Evolutionary conservation across 2,888 invertebrate genomes (phyloP), one percentile per base, ranked within the genome.

Genomic region (Scrobipalpa atriplicella): DNA sequence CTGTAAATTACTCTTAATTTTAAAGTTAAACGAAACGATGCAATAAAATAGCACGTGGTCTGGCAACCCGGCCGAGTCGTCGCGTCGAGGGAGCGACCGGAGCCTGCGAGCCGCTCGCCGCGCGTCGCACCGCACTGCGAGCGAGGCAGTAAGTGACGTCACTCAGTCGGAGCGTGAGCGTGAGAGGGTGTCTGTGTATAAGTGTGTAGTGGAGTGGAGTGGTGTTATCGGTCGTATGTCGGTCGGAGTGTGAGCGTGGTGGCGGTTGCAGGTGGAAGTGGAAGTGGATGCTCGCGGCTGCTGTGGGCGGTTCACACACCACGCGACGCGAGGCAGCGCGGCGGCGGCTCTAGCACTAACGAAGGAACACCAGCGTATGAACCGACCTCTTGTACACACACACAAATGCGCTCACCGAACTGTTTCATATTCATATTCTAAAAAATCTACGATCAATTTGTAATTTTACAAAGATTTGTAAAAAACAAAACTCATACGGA

Each of bases 341-440:
- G 21, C 54, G 21, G 21, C 19, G 21, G 19, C 21, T 5, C 47
- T 0, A n/a, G 7, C 16, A n/a, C 47, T 47, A 47, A 16, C 47
- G 47, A 16, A 16, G 47, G 47, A 47, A 10, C n/a, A 16, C n/a
- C 47, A 47, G 11, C 54, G 54, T 56, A 56, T 56, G 54, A 56
- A 56, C 21, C 21, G 54, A 56, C 21, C 54, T 56, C 54, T 56
- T 56, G 54, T 21, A 19, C 21, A 56, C 21, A 19, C 21, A 47
- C n/a, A 47, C 47, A 3, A n/a, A 9, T n/a, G 54, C 54, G 54
- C 21, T 56, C 54, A 56, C 54, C 54, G 54, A 56, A 56, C 5
- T 10, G 5, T 18, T 0, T 47, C 16, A n/a, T 6, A 47, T n/a
- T n/a, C 13, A n/a, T 11, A n/a, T n/a, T n/a, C 5, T n/a, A n/a